phyloP scores from a whole-genome alignment of 2,113 vertebrate species.

The Syngnathoides biaculeatus region DNA sequence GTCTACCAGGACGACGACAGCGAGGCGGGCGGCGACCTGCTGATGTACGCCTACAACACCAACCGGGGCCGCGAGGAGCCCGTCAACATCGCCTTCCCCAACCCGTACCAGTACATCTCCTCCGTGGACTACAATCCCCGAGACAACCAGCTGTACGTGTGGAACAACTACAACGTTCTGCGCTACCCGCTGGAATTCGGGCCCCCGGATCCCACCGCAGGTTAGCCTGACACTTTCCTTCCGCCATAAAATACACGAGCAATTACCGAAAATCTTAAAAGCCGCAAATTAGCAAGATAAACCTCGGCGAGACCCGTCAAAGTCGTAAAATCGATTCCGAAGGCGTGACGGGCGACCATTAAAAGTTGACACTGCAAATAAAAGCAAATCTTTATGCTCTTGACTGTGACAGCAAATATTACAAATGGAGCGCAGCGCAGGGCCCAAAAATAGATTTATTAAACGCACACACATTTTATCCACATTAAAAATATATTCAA shows the following conservation, averaged over 20 bases:
- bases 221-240: slow-evolving; percentile 53
- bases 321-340: neutral
- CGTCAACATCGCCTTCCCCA: slow-evolving; percentile 84
- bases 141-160: slow-evolving; percentile 93
- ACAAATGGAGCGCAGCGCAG: neutral
- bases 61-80: slow-evolving; percentile 81
- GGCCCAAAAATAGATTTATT: neutral
- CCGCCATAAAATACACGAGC: neutral
- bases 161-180: slow-evolving; percentile 94
- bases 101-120: slow-evolving; percentile 92
- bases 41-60: slow-evolving; percentile 92
- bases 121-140: slow-evolving; percentile 94
- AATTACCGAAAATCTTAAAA: neutral
- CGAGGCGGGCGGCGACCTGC: slow-evolving; percentile 83
- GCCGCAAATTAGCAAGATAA: slow-evolving; percentile 1
- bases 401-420: slow-evolving; percentile 7
- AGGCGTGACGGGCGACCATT: neutral
- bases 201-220: slow-evolving; percentile 81
- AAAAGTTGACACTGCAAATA: slow-evolving; percentile 8
- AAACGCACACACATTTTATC: neutral
- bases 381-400: neutral
- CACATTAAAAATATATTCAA: neutral
- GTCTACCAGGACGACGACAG: slow-evolving; percentile 93
- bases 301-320: neutral
- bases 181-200: slow-evolving; percentile 88